A percentile compares a stretch with the other conserved stretches of the same genome.
Conservation (phyloP, 2,888 invertebrate genomes). For the Apomyelois bistriatella region DNA sequence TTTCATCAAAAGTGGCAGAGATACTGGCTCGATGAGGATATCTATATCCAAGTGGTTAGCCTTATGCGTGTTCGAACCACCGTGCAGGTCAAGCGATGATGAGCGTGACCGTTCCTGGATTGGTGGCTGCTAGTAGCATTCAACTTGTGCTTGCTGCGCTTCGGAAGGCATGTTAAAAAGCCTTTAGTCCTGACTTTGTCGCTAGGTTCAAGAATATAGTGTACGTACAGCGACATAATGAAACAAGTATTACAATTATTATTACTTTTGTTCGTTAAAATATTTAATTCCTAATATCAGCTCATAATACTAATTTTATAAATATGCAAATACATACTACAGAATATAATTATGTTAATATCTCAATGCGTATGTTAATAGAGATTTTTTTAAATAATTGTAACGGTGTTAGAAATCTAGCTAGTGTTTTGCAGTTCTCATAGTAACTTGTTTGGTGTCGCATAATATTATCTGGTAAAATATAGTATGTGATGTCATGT, state of each 20-base stretch:
- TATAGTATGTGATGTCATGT: conserved; percentile 3
- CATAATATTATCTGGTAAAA: neutral
- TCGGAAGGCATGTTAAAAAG: too few relatives aligned
- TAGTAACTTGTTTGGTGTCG: conserved; percentile 2
- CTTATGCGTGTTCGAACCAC: too few relatives aligned
- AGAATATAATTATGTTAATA: conserved; percentile 32
- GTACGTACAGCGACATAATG: neutral
- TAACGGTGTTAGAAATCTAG: conserved; percentile 14
- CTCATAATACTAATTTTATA: conserved; percentile 2
- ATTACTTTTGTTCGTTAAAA: too few relatives aligned
- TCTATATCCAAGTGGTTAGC: too few relatives aligned
- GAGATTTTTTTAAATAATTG: conserved; percentile 9
- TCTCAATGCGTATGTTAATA: conserved; percentile 35
- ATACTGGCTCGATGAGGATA: too few relatives aligned
- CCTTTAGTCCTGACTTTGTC: conserved; percentile 6
- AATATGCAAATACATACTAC: conserved; percentile 11
- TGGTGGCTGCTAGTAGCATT: too few relatives aligned
- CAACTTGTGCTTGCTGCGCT: too few relatives aligned
- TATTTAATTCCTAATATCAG: neutral
- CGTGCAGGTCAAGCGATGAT: too few relatives aligned
- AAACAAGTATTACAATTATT: too few relatives aligned
- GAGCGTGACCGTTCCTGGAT: too few relatives aligned
- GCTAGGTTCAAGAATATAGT: neutral
- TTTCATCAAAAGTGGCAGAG: too few relatives aligned
- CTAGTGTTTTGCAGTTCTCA: conserved; percentile 14